Conservation (phyloP, 2,888 invertebrate genomes). For the Pachymerium ferrugineum region DNA sequence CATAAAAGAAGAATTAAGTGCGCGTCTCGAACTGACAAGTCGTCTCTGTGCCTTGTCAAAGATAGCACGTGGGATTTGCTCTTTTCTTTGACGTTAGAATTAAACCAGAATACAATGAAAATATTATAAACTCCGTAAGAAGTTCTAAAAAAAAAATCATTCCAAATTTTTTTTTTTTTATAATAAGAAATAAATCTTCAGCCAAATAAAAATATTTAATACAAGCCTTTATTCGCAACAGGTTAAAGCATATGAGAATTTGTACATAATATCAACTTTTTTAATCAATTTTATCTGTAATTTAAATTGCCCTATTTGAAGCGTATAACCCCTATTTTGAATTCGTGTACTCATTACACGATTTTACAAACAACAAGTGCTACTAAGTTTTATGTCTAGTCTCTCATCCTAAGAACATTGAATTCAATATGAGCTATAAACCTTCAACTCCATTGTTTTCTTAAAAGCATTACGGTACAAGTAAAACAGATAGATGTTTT, state of each 20-base stretch:
- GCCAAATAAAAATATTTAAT: conserved; percentile 17
- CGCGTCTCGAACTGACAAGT: conserved; percentile 11
- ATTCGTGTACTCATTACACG: neutral
- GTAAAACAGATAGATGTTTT: conserved; percentile 5
- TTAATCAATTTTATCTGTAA: neutral
- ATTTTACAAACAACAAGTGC: neutral
- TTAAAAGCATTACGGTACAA: neutral
- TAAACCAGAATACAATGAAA: neutral
- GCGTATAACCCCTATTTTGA: conserved; percentile 16
- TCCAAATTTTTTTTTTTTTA: no score
- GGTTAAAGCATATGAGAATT: neutral
- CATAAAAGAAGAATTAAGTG: conserved; percentile 9
- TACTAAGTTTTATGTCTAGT: neutral
- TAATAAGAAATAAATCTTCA: neutral
- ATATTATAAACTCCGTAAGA: no score
- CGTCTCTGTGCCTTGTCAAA: neutral
- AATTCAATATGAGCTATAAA: neutral
- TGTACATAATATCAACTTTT: conserved; percentile 15
- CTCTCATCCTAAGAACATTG: neutral
- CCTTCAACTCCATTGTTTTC: conserved; percentile 2
- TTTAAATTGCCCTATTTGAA: conserved; percentile 17
- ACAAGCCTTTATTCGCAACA: conserved; percentile 16
- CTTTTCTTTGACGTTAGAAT: neutral
- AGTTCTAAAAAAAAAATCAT: no score
- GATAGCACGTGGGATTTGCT: conserved; percentile 9